phyloP scores from a whole-genome alignment of 2,113 vertebrate genomes.

The Rhineura floridana region DNA sequence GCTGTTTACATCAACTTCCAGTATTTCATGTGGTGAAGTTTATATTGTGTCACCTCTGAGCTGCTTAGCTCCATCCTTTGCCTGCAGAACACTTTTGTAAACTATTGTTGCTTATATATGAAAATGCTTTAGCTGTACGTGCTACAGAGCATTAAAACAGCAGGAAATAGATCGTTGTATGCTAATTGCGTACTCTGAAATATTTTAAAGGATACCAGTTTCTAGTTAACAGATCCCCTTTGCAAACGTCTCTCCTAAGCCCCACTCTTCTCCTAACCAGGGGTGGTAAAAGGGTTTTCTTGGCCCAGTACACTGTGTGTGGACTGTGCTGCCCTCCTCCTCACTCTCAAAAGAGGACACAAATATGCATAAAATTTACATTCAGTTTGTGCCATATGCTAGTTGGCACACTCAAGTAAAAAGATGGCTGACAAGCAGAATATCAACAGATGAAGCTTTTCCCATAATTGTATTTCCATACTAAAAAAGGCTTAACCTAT shows the following conservation, averaged over 20 bases:
- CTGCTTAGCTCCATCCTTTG: conserved; percentile 55
- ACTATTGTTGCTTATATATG: conserved; percentile 62
- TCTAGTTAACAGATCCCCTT: conserved; percentile 32
- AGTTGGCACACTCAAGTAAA: too few relatives aligned
- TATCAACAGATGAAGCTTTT: too few relatives aligned
- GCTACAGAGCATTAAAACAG: not conserved
- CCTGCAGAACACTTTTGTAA: conserved; percentile 41
- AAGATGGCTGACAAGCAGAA: too few relatives aligned
- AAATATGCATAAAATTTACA: too few relatives aligned
- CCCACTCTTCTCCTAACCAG: not conserved
- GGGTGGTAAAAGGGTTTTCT: too few relatives aligned
- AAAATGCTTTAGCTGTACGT: conserved; percentile 35
- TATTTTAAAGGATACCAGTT: conserved; percentile 35
- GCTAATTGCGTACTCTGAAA: conserved; percentile 26
- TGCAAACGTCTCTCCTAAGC: not conserved
- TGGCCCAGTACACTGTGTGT: too few relatives aligned
- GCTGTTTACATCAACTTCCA: conserved; percentile 89
- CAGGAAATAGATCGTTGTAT: conserved; percentile 53
- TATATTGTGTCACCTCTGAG: conserved; percentile 76
- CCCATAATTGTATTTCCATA: too few relatives aligned
- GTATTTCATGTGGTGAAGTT: conserved; percentile 80
- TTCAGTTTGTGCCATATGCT: too few relatives aligned
- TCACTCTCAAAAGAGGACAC: too few relatives aligned
- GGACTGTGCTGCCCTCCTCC: too few relatives aligned
- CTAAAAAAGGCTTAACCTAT: too few relatives aligned